Percentiles rank a stretch among this genome's conserved stretches.
phyloP scores from a whole-genome alignment of 2,797 vertebrate species.

The Ptychobarbus kaznakovi region DNA sequence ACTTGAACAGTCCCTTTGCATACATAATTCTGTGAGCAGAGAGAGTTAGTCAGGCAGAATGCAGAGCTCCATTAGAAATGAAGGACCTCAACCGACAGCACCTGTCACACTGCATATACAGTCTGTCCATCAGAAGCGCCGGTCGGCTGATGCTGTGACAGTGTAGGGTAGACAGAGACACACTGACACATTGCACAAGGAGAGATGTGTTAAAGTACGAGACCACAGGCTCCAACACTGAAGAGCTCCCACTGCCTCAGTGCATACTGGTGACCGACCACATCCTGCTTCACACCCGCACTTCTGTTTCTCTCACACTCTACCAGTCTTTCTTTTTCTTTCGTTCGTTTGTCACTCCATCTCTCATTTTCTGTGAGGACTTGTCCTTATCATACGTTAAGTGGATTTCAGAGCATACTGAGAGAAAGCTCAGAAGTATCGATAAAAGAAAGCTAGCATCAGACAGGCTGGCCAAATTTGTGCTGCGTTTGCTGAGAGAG shows the following conservation, averaged over 20 bases:
- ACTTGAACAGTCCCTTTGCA: conserved; percentile 19
- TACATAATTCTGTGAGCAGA: not conserved
- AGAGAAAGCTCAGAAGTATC: not conserved
- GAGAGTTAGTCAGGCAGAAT: conserved; percentile 3
- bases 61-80: conserved; percentile 4
- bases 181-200: conserved; percentile 36
- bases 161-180: conserved; percentile 37
- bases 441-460: not conserved
- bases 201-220: conserved; percentile 29
- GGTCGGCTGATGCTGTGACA: conserved; percentile 23
- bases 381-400: not conserved
- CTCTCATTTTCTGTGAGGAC: not conserved
- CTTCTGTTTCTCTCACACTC: conserved; percentile 36
- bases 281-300: conserved; percentile 75
- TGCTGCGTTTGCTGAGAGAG: conserved; percentile 59
- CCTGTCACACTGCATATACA: conserved; percentile 43
- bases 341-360: conserved; percentile 23
- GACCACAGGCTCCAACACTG: conserved; percentile 51
- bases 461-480: conserved; percentile 23
- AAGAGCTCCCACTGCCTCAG: conserved; percentile 49
- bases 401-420: not conserved
- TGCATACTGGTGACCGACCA: conserved; percentile 72
- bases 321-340: conserved; percentile 12
- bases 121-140: conserved; percentile 27
- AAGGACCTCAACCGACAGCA: conserved; percentile 15